A percentile compares a stretch with the other conserved stretches of the same genome.
Conservation (phyloP, 2,888 invertebrate genomes). For the Lydus trimaculatus region DNA sequence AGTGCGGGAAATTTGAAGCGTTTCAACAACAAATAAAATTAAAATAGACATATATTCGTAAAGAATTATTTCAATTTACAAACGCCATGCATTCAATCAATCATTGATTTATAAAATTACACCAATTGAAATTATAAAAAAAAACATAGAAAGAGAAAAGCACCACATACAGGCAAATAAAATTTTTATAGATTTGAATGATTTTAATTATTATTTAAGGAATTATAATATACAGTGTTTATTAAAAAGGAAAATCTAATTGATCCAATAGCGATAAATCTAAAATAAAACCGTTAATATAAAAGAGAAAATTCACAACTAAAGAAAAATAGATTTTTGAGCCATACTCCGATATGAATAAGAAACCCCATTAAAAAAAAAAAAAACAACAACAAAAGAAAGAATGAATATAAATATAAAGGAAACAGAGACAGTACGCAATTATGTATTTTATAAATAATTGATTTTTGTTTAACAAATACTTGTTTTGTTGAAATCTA, state of each 20-base stretch:
- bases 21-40: constrained; percentile 9
- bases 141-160: not conserved
- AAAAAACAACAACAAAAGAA: not conserved
- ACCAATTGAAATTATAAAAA: not conserved
- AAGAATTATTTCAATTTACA: not conserved
- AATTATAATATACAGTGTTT: not conserved
- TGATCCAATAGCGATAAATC: not conserved
- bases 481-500: not conserved
- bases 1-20: not conserved
- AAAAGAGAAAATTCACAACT: not conserved
- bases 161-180: not conserved
- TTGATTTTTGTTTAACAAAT: not conserved
- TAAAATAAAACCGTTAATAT: not conserved
- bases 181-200: not conserved
- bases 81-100: not conserved
- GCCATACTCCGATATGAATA: not conserved
- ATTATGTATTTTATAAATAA: not conserved
- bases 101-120: not conserved
- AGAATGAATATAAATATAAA: not conserved
- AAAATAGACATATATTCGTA: not conserved
- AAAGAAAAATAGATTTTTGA: not conserved
- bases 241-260: not conserved
- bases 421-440: not conserved
- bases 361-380: not conserved
- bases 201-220: not conserved